phyloP scores from a whole-genome alignment of 1,140 invertebrate genomes.

The Drosophila bipectinata region DNA sequence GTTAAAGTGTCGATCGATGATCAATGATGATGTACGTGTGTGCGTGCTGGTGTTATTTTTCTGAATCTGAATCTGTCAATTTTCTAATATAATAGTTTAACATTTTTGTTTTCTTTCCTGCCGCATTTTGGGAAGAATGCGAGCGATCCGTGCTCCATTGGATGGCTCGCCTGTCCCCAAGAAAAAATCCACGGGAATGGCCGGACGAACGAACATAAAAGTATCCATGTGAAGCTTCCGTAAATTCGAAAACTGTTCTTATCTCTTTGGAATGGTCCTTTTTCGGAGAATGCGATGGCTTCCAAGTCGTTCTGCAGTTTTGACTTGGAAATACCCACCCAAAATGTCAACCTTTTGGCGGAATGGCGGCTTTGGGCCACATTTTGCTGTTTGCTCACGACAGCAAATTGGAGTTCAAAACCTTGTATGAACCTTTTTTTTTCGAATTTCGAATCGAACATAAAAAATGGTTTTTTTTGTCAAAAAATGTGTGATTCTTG shows the following conservation, averaged over 20 bases:
- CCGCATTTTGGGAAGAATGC: neutral
- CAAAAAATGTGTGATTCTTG: constrained; percentile 62
- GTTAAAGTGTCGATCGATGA: constrained; percentile 46
- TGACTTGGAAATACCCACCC: constrained; percentile 15
- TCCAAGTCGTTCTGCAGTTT: constrained; percentile 73
- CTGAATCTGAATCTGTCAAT: constrained; percentile 22
- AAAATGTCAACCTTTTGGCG: neutral
- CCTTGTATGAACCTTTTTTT: constrained; percentile 19
- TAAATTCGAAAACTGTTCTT: constrained; percentile 56
- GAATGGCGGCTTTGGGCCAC: constrained; percentile 60
- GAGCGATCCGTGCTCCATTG: constrained; percentile 71
- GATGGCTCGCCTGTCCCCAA: constrained; percentile 38
- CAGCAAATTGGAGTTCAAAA: constrained; percentile 75
- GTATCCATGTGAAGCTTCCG: constrained; percentile 18
- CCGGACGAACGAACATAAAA: neutral
- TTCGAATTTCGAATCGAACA: neutral
- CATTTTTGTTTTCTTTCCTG: constrained; percentile 18
- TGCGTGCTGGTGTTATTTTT: constrained; percentile 19
- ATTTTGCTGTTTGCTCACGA: constrained; percentile 83
- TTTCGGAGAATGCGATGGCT: constrained; percentile 4
- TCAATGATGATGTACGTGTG: constrained; percentile 24
- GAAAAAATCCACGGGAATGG: neutral
- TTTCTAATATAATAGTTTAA: constrained; percentile 31
- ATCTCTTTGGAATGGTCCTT: neutral
- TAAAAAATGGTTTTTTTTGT: constrained; percentile 4